Evolutionary conservation across 2,113 vertebrate species (phyloP), one percentile per base, ranked within the genome.

Genomic region (Oryzias woworae): DNA sequence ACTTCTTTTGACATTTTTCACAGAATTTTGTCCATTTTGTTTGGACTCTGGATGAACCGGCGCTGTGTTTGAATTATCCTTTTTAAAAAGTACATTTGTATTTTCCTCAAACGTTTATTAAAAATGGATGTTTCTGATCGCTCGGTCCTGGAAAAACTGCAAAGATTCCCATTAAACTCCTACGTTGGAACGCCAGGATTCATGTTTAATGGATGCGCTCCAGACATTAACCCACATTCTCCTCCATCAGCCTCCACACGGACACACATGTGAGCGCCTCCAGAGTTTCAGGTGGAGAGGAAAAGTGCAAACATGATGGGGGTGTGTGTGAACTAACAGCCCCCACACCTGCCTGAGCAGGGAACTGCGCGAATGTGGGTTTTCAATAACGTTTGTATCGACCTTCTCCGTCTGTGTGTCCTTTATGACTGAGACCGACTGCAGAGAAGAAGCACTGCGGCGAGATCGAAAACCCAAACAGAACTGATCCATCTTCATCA

Each of bases 401-500:
- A 95, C 93, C 81, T 82, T 62, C 60, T 77, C 82, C 77, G 73
- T 43, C 85, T 83, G 79, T 81, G 86, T 88, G 87, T 82, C 85
- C 87, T 74, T 80, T 71, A 78, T 70, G 59, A 65, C 63, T 10
- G 66, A 60, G 62, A 77, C 80, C 67, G 26, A 79, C 74, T 87
- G 78, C 89, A 70, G 69, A 71, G 83, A 62, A 82, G 15, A 62
- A 80, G 83, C 87, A 88, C 83, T 75, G 84, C 78, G 82, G 84
- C 79, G 55, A 81, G 69, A 75, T 53, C 18, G 58, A 78, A 77
- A 78, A 63, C 60, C 75, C 72, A 73, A 87, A 78, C 78, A 85
- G 59, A 82, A 84, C 84, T 89, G 92, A 96, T 96, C 92, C 85
- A 94, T 96, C 87, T 89, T 86, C 90, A 91, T 92, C 92, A 91